Evolutionary conservation across 2,888 invertebrate genomes (phyloP), one percentile per base, ranked within the genome.

Genomic region (Caenorhabditis japonica): DNA sequence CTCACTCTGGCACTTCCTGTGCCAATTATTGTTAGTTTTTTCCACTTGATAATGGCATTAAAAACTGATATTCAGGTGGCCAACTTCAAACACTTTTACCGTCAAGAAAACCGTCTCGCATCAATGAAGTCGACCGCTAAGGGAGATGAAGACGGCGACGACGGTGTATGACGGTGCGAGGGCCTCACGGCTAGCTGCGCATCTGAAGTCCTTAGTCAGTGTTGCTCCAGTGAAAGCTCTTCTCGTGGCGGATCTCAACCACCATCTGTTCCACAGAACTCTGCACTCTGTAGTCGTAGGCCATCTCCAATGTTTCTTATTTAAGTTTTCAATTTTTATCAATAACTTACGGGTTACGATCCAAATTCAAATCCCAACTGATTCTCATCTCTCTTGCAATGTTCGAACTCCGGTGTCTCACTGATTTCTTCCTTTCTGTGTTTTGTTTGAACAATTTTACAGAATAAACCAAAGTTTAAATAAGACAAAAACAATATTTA

Each of bases 61-160:
- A 33, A 19, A 19, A 23, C 3, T 34, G 43, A 7, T 17, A 72
- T 78, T 10, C 64, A 84, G 83, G 85, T 89, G 5, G 88, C 89
- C 55, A 89, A 90, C 82, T 90, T 90, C 85, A 89, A 89, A 74
- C 88, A 88, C 73, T 89, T 88, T 79, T 89, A 89, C 72, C 85
- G 88, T 1, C 88, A 88, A 43, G 88, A 88, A 49, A 88, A 85
- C n/a, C 77, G 84, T 15, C 76, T 85, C 12, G 82, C 83, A 12
- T 77, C 81, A 8, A 84, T 85, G 84, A 76, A 77, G 52, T 34
- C 53, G 5, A 41, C 68, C 5, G 52, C 59, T 1, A 66, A 69
- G 17, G 74, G 68, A 19, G 62, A 64, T 12, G 76, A 64, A 12
- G 68, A 69, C 47, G 72, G 55, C 34, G 72, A 73, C 25, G 59